phyloP scores from a whole-genome alignment of 2,888 invertebrate species.

The Sphaerophoria rueppellii region DNA sequence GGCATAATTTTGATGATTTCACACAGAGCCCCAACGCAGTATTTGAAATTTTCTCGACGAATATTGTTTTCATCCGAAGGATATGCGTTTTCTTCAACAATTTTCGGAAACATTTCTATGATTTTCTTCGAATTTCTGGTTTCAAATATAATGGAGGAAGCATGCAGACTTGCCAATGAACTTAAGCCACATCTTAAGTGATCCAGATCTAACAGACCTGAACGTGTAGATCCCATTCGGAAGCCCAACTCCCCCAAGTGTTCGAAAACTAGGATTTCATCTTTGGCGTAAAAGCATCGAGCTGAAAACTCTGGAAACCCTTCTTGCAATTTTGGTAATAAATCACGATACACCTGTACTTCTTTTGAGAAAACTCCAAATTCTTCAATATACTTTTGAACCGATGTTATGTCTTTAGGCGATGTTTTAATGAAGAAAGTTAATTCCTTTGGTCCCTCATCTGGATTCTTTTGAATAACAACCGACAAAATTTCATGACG shows the following conservation, averaged over 20 bases:
- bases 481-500: slow-evolving; percentile 78
- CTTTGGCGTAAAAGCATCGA: slow-evolving; percentile 81
- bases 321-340: slow-evolving; percentile 81
- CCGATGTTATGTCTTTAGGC: slow-evolving; percentile 83
- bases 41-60: slow-evolving; percentile 77
- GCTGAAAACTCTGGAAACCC: slow-evolving; percentile 78
- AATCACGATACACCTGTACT: slow-evolving; percentile 81
- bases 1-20: slow-evolving; percentile 78
- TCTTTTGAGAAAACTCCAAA: slow-evolving; percentile 83
- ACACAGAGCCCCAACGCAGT: slow-evolving; percentile 78
- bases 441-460: slow-evolving; percentile 75
- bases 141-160: slow-evolving; percentile 82
- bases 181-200: slow-evolving; percentile 81
- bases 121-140: slow-evolving; percentile 75
- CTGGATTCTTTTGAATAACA: slow-evolving; percentile 74
- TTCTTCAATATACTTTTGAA: slow-evolving; percentile 83
- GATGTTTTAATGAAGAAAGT: slow-evolving; percentile 85
- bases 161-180: slow-evolving; percentile 82
- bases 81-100: slow-evolving; percentile 81
- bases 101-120: slow-evolving; percentile 76
- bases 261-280: slow-evolving; percentile 82
- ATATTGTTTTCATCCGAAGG: slow-evolving; percentile 75
- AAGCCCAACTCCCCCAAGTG: slow-evolving; percentile 80
- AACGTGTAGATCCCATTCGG: slow-evolving; percentile 77
- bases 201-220: slow-evolving; percentile 79